phyloP scores from a whole-genome alignment of 2,113 vertebrate species.

The Callocephalon fimbriatum region DNA sequence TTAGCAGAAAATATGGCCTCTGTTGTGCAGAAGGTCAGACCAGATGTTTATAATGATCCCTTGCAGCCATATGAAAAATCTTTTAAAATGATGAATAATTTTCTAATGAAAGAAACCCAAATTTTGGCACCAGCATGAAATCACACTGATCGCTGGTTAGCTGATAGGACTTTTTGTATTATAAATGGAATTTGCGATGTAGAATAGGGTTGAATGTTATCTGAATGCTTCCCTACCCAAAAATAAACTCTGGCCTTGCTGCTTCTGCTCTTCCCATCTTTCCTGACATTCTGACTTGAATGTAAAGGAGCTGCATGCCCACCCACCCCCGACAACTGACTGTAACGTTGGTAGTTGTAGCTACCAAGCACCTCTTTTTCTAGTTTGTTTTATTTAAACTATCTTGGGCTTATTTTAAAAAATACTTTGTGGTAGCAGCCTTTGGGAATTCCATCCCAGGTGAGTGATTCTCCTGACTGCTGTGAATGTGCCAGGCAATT shows the following conservation, averaged over 20 bases:
- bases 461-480: not conserved
- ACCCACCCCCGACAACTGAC: accelerated
- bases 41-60: conserved; percentile 51
- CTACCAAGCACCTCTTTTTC: not conserved
- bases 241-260: not conserved
- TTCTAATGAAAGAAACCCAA: conserved; percentile 15
- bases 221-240: not conserved
- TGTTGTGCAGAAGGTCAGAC: conserved; percentile 49
- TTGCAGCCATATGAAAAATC: conserved; percentile 42
- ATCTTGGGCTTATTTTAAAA: not conserved
- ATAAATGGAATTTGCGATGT: not conserved
- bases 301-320: not conserved
- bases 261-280: not conserved
- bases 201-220: not conserved
- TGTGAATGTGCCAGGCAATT: not conserved
- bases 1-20: conserved; percentile 43
- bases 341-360: not conserved
- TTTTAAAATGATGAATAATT: conserved; percentile 2
- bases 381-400: not conserved
- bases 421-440: not conserved
- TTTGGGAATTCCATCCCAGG: not conserved
- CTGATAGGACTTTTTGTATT: not conserved
- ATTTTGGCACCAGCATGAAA: not conserved
- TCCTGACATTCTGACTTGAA: not conserved
- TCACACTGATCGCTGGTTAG: not conserved